Base-by-base conservation (phyloP, 2,797 vertebrate genomes). In the Melanotaenia parkinsoni region DNA sequence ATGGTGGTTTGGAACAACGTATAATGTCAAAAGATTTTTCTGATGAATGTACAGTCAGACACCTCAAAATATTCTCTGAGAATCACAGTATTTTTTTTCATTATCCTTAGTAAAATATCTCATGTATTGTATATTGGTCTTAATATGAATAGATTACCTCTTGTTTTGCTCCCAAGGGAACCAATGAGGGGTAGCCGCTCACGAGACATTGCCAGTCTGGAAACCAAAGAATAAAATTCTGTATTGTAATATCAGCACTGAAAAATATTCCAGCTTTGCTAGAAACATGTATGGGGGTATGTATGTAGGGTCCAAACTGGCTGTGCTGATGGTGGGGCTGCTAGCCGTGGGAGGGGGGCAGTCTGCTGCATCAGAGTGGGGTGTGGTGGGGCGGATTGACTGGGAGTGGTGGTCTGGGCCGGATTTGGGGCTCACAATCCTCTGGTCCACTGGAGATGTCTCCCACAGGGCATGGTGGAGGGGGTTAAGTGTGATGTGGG, bases 121-220 rank as follows among this genome's bases (percentile, higher is more conserved):
- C 22, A 20, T 47, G 13, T 30, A 22, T 11, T 30, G 50, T 4
- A 3, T 14, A 6, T 35, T 12, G 30, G n/a, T 18, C 9, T 32
- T n/a, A 22, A 18, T 28, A 8, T 20, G 9, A 35, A 7, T 16
- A n/a, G 12, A 13, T 70, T 13, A 80, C 78, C 93, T 91, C 84
- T 24, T 72, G 81, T 66, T 86, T 77, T 93, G 26, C 35, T 89
- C 22, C 83, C 76, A 54, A 90, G 78, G 45, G 87, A 85, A 56
- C 83, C 90, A 83, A 95, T 93, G 63, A 83, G 57, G 74, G 94
- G 94, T 40, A 95, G 88, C 16, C 80, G 89, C 64, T 91, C 84
- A 22, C 70, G 84, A 60, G 91, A 83, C 87, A 93, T 91, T 76
- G 75, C 72, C 57, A 58, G n/a, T 61, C 60, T 33, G 4, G 7